Evolutionary conservation across 2,797 vertebrate species (phyloP), one percentile per base, ranked within the genome.

Genomic region (Knipowitschia caucasica): DNA sequence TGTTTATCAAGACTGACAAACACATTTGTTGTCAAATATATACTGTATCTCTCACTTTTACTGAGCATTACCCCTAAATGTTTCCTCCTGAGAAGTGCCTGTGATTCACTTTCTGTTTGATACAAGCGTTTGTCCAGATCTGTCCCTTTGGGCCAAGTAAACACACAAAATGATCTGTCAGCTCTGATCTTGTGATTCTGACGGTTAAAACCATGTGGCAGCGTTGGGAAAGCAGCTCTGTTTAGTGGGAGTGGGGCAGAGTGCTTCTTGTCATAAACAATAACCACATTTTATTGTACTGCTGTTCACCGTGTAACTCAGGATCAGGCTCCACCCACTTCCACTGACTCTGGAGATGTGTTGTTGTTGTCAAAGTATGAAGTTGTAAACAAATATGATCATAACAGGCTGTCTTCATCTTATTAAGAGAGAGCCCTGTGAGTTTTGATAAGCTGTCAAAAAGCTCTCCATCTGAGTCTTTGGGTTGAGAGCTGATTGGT

Each of bases 111-210:
- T 67, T 71, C 74, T 65, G n/a, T 51, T 34, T 25, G 71, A 62
- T 59, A 40, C 74, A 64, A 69, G 74, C 71, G 43, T 59, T 47
- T 14, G 71, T 62, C 74, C 74, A 75, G 66, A 73, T 64, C 59
- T 46, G 78, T 77, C 78, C 73, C 82, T 74, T 25, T 4, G 50
- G 78, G 76, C 76, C 33, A 71, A 8, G 61, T 69, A 56, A 69
- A 72, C 78, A 59, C 76, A 74, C 78, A 72, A 72, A 78, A 73
- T 12, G 61, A 78, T 77, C 82, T 61, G 79, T 84, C 85, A 69
- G 57, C 77, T 81, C 67, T 64, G 71, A 83, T 86, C 59, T 65
- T 64, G 54, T 61, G 71, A 72, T 70, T 73, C 44, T 73, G 83
- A 83, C 40, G 64, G 79, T 59, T 68, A 66, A 73, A 63, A 64